phyloP scores from a whole-genome alignment of 1,140 invertebrate species.

The Drosophila asahinai region DNA sequence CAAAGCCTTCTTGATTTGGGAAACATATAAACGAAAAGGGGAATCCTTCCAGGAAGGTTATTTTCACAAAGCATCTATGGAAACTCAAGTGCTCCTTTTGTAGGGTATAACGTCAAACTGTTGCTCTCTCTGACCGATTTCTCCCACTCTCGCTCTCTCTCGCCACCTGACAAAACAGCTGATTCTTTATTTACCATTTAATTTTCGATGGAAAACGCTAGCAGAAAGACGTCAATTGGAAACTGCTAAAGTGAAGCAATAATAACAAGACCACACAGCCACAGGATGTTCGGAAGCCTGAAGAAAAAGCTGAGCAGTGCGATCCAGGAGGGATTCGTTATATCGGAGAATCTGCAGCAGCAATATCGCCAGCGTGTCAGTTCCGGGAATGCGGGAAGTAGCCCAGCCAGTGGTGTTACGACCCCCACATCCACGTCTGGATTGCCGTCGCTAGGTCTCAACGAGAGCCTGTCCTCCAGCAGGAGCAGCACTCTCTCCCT shows the following conservation, averaged over 20 bases:
- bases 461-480: conserved; percentile 58
- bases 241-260: conserved; percentile 8
- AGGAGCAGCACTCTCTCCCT: conserved; percentile 51
- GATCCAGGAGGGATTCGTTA: conserved; percentile 73
- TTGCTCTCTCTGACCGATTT: conserved; percentile 41
- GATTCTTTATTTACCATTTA: conserved; percentile 63
- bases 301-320: conserved; percentile 78
- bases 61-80: not conserved
- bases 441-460: conserved; percentile 24
- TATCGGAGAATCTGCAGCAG: conserved; percentile 77
- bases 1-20: no score
- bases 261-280: not conserved
- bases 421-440: conserved; percentile 8
- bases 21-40: not conserved
- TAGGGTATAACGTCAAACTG: conserved; percentile 17
- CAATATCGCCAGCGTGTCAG: conserved; percentile 77
- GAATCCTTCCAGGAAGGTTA: not conserved
- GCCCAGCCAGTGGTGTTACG: conserved; percentile 32
- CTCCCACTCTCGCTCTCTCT: conserved; percentile 30
- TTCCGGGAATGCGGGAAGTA: conserved; percentile 35
- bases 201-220: conserved; percentile 23
- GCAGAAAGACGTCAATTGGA: conserved; percentile 35
- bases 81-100: not conserved
- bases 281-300: conserved; percentile 74
- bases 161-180: conserved; percentile 56